phyloP scores from a whole-genome alignment of 2,113 vertebrate species.

The Xenopus tropicalis region DNA sequence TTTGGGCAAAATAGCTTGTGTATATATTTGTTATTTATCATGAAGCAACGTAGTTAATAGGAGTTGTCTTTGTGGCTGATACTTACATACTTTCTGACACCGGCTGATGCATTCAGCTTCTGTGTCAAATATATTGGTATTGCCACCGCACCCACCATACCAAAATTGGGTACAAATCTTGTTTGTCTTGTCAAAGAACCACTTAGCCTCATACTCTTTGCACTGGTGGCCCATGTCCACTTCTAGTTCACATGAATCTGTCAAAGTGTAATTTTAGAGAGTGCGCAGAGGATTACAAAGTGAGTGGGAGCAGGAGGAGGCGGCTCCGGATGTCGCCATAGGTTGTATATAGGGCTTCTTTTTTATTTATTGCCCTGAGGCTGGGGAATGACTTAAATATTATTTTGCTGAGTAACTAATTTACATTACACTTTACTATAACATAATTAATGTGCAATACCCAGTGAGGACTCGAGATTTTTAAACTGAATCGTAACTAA shows the following conservation, averaged over 20 bases:
- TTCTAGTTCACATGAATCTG: conserved; percentile 79
- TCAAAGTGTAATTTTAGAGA: conserved; percentile 61
- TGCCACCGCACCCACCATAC: conserved; percentile 79
- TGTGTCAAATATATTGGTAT: conserved; percentile 80
- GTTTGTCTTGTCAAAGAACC: conserved; percentile 79
- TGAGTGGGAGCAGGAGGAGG: conserved; percentile 4
- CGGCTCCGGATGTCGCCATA: not conserved
- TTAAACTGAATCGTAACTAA: too few relatives aligned
- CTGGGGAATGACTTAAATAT: not conserved
- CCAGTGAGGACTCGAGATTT: too few relatives aligned
- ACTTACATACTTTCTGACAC: conserved; percentile 74
- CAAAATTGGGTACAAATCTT: conserved; percentile 80
- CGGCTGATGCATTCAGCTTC: conserved; percentile 72
- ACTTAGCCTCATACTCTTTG: conserved; percentile 81
- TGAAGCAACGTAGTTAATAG: conserved; percentile 25
- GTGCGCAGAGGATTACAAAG: conserved; percentile 47
- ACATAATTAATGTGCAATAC: too few relatives aligned
- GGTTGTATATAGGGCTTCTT: not conserved
- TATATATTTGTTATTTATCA: not conserved
- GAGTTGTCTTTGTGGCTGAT: conserved; percentile 27
- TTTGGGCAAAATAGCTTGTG: not conserved
- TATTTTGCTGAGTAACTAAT: not conserved
- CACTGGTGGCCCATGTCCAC: conserved; percentile 75
- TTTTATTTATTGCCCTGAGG: not conserved
- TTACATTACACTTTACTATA: too few relatives aligned